phyloP scores from a whole-genome alignment of 2,797 vertebrate genomes.

The Crocidura indochinensis region DNA sequence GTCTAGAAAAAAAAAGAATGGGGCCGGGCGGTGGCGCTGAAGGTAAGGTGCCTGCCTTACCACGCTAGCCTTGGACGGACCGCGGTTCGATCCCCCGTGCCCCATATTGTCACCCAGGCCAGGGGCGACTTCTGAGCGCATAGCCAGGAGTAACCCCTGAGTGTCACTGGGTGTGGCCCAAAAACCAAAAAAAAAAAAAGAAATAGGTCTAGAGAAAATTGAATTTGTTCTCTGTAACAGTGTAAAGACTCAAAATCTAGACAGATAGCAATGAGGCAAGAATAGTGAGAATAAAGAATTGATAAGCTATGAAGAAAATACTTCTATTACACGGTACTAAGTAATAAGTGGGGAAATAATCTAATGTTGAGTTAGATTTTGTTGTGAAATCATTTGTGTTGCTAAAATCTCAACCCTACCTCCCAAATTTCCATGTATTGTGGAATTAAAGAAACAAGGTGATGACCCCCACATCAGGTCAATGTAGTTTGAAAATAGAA shows the following conservation, averaged over 20 bases:
- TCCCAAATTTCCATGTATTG: not conserved
- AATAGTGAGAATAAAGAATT: slow-evolving; percentile 17
- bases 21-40: no score
- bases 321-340: not conserved
- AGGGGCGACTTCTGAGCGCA: no score
- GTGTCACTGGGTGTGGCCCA: no score
- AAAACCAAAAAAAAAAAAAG: no score
- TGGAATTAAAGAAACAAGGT: not conserved
- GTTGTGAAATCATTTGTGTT: not conserved
- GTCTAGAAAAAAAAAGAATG: no score
- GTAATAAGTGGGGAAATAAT: not conserved
- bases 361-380: not conserved
- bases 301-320: slow-evolving; percentile 24
- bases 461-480: not conserved
- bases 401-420: not conserved
- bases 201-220: not conserved
- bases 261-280: not conserved
- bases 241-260: not conserved
- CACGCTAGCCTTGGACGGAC: no score
- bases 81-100: no score
- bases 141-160: no score
- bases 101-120: no score
- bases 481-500: not conserved
- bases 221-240: not conserved
- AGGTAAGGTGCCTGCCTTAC: no score